Base-by-base conservation (phyloP, 2,888 invertebrate genomes). In the Gortyna flavago region DNA sequence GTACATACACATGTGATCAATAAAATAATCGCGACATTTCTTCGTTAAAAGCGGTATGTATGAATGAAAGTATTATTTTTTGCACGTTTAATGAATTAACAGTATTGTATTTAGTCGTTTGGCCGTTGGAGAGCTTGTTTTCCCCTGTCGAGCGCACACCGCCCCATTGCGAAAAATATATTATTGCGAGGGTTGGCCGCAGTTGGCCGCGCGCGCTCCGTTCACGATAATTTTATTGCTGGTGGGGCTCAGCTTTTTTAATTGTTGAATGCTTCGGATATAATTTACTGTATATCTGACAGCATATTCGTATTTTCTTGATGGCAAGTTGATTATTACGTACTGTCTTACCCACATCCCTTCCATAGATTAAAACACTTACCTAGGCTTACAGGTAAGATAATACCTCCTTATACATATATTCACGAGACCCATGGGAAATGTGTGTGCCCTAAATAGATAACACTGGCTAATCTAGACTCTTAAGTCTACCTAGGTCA, bases 1-100 rank as follows among this genome's bases (percentile, higher is more conserved):
- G 93, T 93, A 93, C 91, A 94, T 92, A 92, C 91, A 94, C 94
- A 94, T 95, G 95, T 96, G 96, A 96, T 95, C 95, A 90, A 96
- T 96, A 95, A 87, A 89, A 89, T 89, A 89, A 85, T 90, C 86
- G 83, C 87, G 82, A 88, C 89, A 89, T 91, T 92, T 91, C 88
- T 90, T 91, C 89, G 62, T 89, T 92, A 89, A 87, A 90, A 91
- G 89, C 90, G 95, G 96, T 96, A 95, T 90, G 96, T 95, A 93
- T 95, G 91, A 95, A 93, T 94, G 89, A 95, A 93, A 94, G 85
- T 89, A 69, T 65, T 79, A 61, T 80, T 87, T 79, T 87, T 88
- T 87, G 70, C 67, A 79, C 57, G 59, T 81, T 57, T 77, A 68
- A 25, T 78, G 64, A 78, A 74, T 67, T 72, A 67, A 80, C 74